phyloP scores from a whole-genome alignment of 2,888 invertebrate genomes.

The Rotaria socialis region DNA sequence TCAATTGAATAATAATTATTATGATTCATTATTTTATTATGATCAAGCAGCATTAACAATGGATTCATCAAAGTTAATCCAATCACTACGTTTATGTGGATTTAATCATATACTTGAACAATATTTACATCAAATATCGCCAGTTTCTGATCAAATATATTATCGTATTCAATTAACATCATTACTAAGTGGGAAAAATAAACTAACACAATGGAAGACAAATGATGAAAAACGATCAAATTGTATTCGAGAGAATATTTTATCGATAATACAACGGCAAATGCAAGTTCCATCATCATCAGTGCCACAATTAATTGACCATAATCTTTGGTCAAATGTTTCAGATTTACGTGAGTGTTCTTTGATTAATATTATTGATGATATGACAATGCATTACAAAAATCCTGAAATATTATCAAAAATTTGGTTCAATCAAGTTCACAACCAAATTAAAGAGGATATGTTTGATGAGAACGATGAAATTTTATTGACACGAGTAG shows the following conservation, averaged over 20 bases:
- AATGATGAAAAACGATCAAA: background rate
- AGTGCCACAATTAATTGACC: background rate
- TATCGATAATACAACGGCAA: background rate
- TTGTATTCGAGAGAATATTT: background rate
- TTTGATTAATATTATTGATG: background rate
- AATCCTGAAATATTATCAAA: background rate
- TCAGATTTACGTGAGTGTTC: background rate
- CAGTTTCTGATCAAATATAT: background rate
- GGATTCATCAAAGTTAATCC: background rate
- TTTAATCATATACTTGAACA: conserved; percentile 30
- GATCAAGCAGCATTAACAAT: background rate
- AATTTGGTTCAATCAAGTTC: background rate
- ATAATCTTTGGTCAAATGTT: background rate
- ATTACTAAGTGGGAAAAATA: background rate
- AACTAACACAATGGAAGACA: background rate
- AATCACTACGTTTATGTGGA: conserved; percentile 15
- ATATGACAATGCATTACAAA: background rate
- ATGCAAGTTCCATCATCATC: background rate
- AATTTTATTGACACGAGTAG: background rate
- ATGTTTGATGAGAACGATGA: background rate
- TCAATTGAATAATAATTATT: conserved; percentile 7
- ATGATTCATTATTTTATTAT: conserved; percentile 5
- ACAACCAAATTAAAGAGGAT: background rate
- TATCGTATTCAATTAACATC: conserved; percentile 26
- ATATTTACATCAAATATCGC: background rate